Evolutionary conservation across 2,797 vertebrate species (phyloP).

Genomic region (Lophius americanus): DNA sequence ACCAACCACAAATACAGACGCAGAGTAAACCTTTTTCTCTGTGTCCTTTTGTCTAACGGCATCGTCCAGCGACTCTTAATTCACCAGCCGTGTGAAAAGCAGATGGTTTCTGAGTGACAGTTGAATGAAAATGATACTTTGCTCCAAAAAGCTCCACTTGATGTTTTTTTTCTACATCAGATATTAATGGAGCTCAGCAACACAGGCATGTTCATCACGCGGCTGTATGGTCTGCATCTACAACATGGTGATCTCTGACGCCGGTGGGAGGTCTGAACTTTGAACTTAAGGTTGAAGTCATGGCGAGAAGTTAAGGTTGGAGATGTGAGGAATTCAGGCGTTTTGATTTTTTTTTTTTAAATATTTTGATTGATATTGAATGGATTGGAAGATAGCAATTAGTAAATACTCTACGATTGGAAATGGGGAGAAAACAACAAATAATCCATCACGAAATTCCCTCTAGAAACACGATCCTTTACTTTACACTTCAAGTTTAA

Average conservation of each 20-base stretch:
- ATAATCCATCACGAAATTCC: too few species aligned
- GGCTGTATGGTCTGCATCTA: neutral
- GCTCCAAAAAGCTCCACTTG: neutral
- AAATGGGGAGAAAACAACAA: too few species aligned
- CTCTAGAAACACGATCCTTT: too few species aligned
- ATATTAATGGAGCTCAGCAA: too few species aligned
- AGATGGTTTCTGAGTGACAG: neutral
- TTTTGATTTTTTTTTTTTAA: too few species aligned
- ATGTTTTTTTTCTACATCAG: too few species aligned
- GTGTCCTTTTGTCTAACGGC: neutral
- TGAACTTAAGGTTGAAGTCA: neutral
- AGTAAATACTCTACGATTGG: too few species aligned
- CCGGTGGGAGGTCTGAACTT: neutral
- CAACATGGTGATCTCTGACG: neutral
- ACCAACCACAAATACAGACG: slow-evolving; percentile 9
- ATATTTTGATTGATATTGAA: too few species aligned
- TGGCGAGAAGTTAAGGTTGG: neutral
- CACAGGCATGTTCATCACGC: neutral
- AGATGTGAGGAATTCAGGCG: too few species aligned
- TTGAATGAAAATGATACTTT: neutral
- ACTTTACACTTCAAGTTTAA: too few species aligned
- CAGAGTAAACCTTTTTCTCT: neutral
- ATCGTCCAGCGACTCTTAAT: neutral
- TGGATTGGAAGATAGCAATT: too few species aligned
- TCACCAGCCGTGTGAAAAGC: neutral